Base-by-base conservation (phyloP, 2,888 invertebrate genomes). In the Notodonta ziczac region DNA sequence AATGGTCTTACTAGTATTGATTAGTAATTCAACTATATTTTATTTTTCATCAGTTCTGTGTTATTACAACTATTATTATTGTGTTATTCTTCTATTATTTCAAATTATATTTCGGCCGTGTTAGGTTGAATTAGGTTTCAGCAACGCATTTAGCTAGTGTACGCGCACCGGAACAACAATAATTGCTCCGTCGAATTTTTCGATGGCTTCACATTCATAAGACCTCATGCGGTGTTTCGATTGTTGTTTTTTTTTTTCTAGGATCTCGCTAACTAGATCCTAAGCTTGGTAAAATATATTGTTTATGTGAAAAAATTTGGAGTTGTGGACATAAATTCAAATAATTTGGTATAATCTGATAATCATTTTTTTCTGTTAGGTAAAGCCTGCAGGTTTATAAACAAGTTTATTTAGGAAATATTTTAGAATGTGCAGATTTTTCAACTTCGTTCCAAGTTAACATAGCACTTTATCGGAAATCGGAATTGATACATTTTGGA, bases 171-270 rank as follows among this genome's bases (percentile, higher is more conserved):
- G 74, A 80, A 81, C 76, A 72, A 60, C 66, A 57, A 61, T 83
- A 83, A 87, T 87, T 85, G 80, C 83, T 81, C 72, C 78, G 82
- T 78, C 75, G 74, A 86, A 87, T 86, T 84, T 77, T 71, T 76
- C 59, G 66, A 76, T 67, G 50, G 70, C 70, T 76, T 78, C 79
- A 75, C 77, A 77, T 83, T 70, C 71, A 83, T 80, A 77, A 78
- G 74, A 74, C 74, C 76, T 72, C 78, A 79, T 75, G 79, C 76
- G 62, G 68, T 62, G 66, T 67, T 65, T 62, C 66, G 65, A 73
- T 77, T 76, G 73, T 78, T n/a, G 24, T 24, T 1, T 2, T 78
- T 76, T 79, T 80, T 80, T 81, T 80, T 35, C n/a, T 81, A 81
- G 73, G 67, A 82, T 64, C 67, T 76, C 74, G 65, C 76, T 72